Conservation (phyloP, 2,113 vertebrate species). For the Gila orcuttii region DNA sequence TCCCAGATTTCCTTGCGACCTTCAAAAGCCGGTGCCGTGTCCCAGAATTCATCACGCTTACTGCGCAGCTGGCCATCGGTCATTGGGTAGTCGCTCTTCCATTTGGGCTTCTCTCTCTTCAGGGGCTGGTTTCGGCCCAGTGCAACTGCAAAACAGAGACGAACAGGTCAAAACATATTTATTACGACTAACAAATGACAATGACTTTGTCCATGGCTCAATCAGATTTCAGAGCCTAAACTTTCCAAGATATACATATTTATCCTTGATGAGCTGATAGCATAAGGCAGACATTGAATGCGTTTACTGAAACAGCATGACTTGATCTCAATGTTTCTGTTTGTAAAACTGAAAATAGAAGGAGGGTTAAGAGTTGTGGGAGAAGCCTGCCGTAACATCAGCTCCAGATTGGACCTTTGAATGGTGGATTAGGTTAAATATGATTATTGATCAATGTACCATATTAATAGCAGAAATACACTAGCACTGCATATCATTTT, state of each 20-base stretch:
- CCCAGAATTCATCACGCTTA: slow-evolving; percentile 98
- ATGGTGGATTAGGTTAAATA: not conserved
- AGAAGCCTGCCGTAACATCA: not conserved
- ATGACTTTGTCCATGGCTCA: not conserved
- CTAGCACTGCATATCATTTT: no score
- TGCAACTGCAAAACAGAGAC: slow-evolving; percentile 80
- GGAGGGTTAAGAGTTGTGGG: slow-evolving; percentile 2
- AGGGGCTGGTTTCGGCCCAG: slow-evolving; percentile 95
- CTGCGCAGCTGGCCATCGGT: slow-evolving; percentile 96
- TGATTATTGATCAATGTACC: not conserved
- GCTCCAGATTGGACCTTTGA: not conserved
- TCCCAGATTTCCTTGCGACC: slow-evolving; percentile 99
- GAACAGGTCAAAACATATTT: not conserved
- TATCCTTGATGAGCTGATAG: not conserved
- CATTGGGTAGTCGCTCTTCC: slow-evolving; percentile 99
- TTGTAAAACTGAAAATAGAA: not conserved
- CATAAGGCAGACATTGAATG: not conserved
- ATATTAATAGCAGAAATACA: slow-evolving; percentile 4
- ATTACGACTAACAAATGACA: not conserved
- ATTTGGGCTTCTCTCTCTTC: slow-evolving; percentile 98
- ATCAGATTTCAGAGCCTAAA: not conserved
- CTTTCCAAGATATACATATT: not conserved
- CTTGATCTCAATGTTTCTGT: not conserved
- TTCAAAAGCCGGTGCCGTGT: slow-evolving; percentile 96
- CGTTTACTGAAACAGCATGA: not conserved